Percentiles rank a stretch among this genome's conserved stretches.
These are phyloP conservation scores for Idaea aversata DNA, from an alignment of 2,888 invertebrate genomes.

Conservation along the genomic window DNA sequence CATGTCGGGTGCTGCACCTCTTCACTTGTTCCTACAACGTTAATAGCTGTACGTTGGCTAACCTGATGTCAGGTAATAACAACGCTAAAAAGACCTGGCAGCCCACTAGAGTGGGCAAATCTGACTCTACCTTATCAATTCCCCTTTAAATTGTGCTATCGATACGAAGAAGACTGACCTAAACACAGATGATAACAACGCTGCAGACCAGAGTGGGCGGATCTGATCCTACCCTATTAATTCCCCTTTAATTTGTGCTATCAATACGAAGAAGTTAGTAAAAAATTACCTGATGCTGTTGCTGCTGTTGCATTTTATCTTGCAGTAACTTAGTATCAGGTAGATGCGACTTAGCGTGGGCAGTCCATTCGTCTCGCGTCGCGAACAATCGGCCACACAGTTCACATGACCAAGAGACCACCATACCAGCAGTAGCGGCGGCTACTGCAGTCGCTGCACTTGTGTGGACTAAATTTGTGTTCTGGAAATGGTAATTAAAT, in stretches of 20 bases:
- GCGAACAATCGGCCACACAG: conserved; percentile 86
- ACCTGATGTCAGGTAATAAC: too few relatives aligned
- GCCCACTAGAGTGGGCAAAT: too few relatives aligned
- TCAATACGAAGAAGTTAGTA: too few relatives aligned
- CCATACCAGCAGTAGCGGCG: conserved; percentile 74
- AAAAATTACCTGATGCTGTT: conserved; percentile 61
- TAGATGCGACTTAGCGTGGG: conserved; percentile 86
- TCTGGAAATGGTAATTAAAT: conserved; percentile 37
- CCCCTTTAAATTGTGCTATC: too few relatives aligned
- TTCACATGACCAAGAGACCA: conserved; percentile 87
- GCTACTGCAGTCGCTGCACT: conserved; percentile 71
- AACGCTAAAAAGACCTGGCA: too few relatives aligned
- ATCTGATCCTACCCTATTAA: too few relatives aligned
- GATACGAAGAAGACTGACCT: too few relatives aligned
- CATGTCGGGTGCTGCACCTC: too few relatives aligned
- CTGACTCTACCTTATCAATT: too few relatives aligned
- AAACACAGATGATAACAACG: neutral
- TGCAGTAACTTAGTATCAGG: conserved; percentile 77
- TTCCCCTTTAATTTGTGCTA: too few relatives aligned
- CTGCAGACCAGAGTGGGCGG: neutral
- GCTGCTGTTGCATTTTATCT: conserved; percentile 73
- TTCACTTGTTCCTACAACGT: too few relatives aligned
- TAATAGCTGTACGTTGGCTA: too few relatives aligned
- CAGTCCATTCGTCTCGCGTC: conserved; percentile 87
- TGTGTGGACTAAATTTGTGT: conserved; percentile 74